Evolutionary conservation across 2,797 vertebrate species (phyloP), one percentile per base, ranked within the genome.

Genomic region (Triplophysa bombifrons): DNA sequence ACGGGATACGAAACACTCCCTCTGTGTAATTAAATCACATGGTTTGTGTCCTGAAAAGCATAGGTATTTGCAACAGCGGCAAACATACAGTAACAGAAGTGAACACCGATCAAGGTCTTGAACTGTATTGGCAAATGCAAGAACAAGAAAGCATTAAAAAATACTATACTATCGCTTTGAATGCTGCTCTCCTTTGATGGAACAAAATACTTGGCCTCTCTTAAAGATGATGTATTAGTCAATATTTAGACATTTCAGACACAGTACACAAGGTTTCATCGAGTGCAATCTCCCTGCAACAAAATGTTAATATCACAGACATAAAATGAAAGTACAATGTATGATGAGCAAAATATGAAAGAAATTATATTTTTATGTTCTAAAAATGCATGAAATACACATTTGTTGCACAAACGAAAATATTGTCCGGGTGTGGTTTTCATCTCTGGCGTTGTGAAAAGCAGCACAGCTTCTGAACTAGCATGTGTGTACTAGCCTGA

Each of bases 41-140:
- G 55, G 72, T 41, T 82, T 80, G 46, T 55, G 83, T 80, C 84
- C 66, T 27, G 80, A 79, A 83, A 84, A 74, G 69, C 58, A 87
- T 87, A 90, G 86, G 84, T 82, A 86, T 86, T 86, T 87, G 80
- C 74, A 72, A 71, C 80, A 74, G 73, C 41, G 13, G 20, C 56
- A 3, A 48, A 56, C 17, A 58, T 19, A 55, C 13, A 64, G 25
- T 22, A 22, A 74, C 48, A 16, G n/a, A 14, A 38, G 19, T 53
- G 22, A 65, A 65, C 48, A 51, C 17, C 17, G 27, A 14, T 20
- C 56, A 4, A 30, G 44, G 2, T 48, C 1, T 1, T 48, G 25
- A 16, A 27, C 7, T 44, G 38, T 38, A 41, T 11, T 20, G 19
- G 3, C 17, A 58, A 44, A n/a, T 19, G 7, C 22, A n/a, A 73